These are phyloP conservation scores for Drosophila nr. medialis DNA, from an alignment of 2,888 invertebrate species.

Conservation along the genomic window DNA sequence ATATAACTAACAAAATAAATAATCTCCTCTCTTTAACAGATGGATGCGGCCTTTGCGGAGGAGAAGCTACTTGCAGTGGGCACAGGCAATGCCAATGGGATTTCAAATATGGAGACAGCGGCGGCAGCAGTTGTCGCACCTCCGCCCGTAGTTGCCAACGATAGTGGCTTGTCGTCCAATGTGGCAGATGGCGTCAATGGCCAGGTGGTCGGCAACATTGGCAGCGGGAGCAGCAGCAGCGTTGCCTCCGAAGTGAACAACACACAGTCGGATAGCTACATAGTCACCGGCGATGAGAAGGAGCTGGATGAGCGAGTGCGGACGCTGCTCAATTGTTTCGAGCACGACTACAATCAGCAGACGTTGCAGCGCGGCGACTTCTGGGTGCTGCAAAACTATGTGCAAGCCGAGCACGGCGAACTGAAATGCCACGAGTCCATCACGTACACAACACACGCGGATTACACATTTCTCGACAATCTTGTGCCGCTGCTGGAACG, in stretches of 20 bases:
- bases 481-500: slow-evolving; percentile 92
- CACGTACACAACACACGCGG: slow-evolving; percentile 96
- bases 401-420: slow-evolving; percentile 89
- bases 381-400: slow-evolving; percentile 95
- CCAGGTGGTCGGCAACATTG: slow-evolving; percentile 76
- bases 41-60: slow-evolving; percentile 53
- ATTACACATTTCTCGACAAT: slow-evolving; percentile 96
- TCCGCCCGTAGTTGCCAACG: slow-evolving; percentile 46
- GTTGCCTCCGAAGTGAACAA: slow-evolving; percentile 70
- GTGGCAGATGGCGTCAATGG: slow-evolving; percentile 38
- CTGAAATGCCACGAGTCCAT: slow-evolving; percentile 92
- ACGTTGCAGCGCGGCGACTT: slow-evolving; percentile 91
- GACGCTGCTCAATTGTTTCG: slow-evolving; percentile 87
- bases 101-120: slow-evolving; percentile 43
- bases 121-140: slow-evolving; percentile 42
- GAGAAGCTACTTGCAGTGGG: slow-evolving; percentile 62
- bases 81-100: slow-evolving; percentile 38
- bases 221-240: slow-evolving; percentile 48
- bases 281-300: slow-evolving; percentile 83
- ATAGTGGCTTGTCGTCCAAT: slow-evolving; percentile 42
- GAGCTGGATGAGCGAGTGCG: slow-evolving; percentile 84
- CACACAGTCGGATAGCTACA: slow-evolving; percentile 80
- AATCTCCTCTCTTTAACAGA: slow-evolving; percentile 33
- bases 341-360: slow-evolving; percentile 87
- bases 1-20: background rate